Base-by-base conservation (phyloP, 2,113 vertebrate species). In the Rhipidura dahli region DNA sequence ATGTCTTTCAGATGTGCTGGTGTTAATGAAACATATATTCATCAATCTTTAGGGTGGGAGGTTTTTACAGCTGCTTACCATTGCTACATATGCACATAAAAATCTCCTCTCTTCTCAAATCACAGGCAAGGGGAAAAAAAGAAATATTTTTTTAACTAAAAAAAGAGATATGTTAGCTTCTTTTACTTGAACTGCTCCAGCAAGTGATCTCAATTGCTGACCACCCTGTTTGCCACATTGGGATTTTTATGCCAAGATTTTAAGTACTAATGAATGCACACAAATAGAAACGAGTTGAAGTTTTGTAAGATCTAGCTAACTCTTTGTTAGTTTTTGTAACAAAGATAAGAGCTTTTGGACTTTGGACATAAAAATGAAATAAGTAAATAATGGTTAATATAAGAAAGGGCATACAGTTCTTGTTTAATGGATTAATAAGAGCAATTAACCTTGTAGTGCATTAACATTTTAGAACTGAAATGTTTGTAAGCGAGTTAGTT, bases 1-100 rank as follows among this genome's bases (percentile, higher is more conserved):
- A 96, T 96, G 94, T 96, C 92, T 97, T 97, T 97, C 94, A 97
- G 94, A 96, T 97, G 96, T 96, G 80, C 80, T 89, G 30, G 31
- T 96, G 94, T 68, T 95, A 96, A 95, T 95, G 96, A 95, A 96
- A 96, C 92, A 92, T 89, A 90, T 70, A 93, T 61, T 95, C 92
- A 96, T 66, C 81, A 92, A 59, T 75, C 78, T 96, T 76, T 85
- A 90, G 77, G n/a, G 51, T 54, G 42, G 83, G 83, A 94, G 93
- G 78, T 94, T 93, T 96, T 94, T 72, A 96, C 94, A 95, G 87
- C 66, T 66, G 69, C 91, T 93, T 94, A 94, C 94, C 92, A 93
- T 94, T 89, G 61, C 90, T 95, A 82, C 64, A 51, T 78, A 57
- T 68, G 45, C 90, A 89, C 76, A 92, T 95, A 97, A 96, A 96